Evolutionary conservation across 1,140 invertebrate genomes (phyloP).

Genomic region (Lanistes nyassanus): DNA sequence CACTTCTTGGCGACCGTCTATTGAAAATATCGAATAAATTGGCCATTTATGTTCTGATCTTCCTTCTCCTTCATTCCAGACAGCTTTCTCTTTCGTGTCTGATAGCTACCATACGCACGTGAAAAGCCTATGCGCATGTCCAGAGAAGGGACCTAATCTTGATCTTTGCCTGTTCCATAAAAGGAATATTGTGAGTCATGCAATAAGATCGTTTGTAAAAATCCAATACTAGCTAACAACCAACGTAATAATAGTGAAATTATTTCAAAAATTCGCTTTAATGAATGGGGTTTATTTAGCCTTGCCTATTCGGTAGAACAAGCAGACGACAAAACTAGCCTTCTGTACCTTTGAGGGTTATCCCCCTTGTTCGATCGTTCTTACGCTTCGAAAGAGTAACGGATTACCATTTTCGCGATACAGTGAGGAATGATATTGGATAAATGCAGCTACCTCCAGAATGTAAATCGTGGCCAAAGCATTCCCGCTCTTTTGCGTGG

Average conservation of each 20-base stretch:
- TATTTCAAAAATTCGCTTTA: neutral
- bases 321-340: neutral
- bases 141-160: constrained; percentile 20
- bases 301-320: neutral
- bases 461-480: no score
- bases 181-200: no score
- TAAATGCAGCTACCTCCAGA: no score
- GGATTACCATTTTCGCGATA: neutral
- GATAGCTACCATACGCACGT: constrained; percentile 13
- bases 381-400: no score
- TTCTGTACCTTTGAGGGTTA: neutral
- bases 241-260: neutral
- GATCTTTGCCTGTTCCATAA: neutral
- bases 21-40: constrained; percentile 38
- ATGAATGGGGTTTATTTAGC: no score
- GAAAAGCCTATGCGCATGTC: constrained; percentile 24
- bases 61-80: constrained; percentile 2
- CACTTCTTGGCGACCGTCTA: constrained; percentile 12
- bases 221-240: neutral
- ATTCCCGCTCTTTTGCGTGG: no score
- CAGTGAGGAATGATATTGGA: neutral
- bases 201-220: no score
- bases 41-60: constrained; percentile 26
- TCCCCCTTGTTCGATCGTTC: neutral
- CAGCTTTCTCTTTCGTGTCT: constrained; percentile 1